Evolutionary conservation across 2,113 vertebrate genomes (phyloP).

Genomic region (Nerophis ophidion): DNA sequence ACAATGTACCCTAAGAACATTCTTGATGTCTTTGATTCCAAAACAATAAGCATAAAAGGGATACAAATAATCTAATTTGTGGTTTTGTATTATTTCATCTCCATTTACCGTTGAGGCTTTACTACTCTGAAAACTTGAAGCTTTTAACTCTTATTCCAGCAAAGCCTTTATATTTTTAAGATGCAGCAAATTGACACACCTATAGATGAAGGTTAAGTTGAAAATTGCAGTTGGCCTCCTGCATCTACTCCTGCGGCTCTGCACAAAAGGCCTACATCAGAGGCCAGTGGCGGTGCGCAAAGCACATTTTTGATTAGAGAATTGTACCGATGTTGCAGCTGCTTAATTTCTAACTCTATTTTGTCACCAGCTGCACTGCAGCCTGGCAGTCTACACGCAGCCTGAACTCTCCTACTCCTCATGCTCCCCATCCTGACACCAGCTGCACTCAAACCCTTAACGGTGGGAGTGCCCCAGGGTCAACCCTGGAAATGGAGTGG

Average conservation of each 20-base stretch:
- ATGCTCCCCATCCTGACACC: constrained; percentile 58
- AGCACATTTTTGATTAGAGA: constrained; percentile 51
- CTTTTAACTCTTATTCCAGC: not conserved
- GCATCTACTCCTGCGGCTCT: not conserved
- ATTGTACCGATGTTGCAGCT: constrained; percentile 58
- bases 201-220: not conserved
- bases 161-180: not conserved
- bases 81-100: constrained; percentile 45
- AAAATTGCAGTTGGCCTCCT: not conserved
- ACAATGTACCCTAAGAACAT: constrained; percentile 62
- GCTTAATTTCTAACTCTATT: constrained; percentile 58
- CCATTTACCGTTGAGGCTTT: constrained; percentile 6
- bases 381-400: constrained; percentile 46
- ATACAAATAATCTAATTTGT: constrained; percentile 63
- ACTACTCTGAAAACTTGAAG: constrained; percentile 2
- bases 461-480: constrained; percentile 63
- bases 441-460: constrained; percentile 71
- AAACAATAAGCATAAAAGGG: constrained; percentile 56
- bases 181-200: constrained; percentile 7
- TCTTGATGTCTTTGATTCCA: constrained; percentile 67
- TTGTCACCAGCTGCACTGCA: constrained; percentile 62
- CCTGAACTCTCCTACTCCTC: constrained; percentile 60
- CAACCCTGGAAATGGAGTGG: constrained; percentile 40
- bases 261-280: no score
- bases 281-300: constrained; percentile 1